These are phyloP conservation scores for Arge pagana DNA, from an alignment of 2,888 invertebrate species.

Conservation along the genomic window DNA sequence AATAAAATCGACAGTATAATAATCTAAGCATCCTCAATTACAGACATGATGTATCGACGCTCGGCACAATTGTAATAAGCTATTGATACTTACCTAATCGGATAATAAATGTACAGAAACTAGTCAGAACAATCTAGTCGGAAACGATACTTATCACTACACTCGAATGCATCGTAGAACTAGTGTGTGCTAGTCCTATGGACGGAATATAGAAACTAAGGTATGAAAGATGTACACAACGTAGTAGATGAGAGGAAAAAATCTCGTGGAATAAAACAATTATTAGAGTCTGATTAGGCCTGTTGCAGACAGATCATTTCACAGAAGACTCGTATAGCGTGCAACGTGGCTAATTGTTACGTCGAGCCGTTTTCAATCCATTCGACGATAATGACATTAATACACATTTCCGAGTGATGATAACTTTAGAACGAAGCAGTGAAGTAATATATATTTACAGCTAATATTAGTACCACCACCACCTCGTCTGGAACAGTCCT, in stretches of 20 bases:
- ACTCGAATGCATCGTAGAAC: too few relatives aligned
- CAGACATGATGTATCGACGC: too few relatives aligned
- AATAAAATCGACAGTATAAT: too few relatives aligned
- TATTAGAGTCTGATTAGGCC: conserved; percentile 56
- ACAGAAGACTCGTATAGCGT: conserved; percentile 13
- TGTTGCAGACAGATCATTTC: conserved; percentile 46
- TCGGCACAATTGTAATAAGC: too few relatives aligned
- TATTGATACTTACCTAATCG: conserved; percentile 35
- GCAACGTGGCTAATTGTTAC: conserved; percentile 21
- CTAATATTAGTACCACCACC: conserved; percentile 42
- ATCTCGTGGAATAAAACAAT: conserved; percentile 22
- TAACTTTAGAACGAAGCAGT: conserved; percentile 9
- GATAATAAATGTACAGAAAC: conserved; percentile 18
- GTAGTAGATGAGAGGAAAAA: too few relatives aligned
- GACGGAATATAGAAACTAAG: too few relatives aligned
- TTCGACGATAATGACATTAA: conserved; percentile 1
- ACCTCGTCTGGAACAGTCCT: conserved; percentile 59
- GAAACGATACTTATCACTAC: too few relatives aligned
- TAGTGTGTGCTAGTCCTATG: too few relatives aligned
- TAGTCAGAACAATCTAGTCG: too few relatives aligned
- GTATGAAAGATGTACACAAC: too few relatives aligned
- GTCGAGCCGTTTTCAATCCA: conserved; percentile 3
- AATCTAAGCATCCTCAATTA: too few relatives aligned
- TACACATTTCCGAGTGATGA: conserved; percentile 4
- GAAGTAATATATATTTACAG: conserved; percentile 23